These are phyloP conservation scores for Geodia barretti DNA, from an alignment of 37 sponge, comb jelly and placozoan species.

Conservation along the genomic window DNA sequence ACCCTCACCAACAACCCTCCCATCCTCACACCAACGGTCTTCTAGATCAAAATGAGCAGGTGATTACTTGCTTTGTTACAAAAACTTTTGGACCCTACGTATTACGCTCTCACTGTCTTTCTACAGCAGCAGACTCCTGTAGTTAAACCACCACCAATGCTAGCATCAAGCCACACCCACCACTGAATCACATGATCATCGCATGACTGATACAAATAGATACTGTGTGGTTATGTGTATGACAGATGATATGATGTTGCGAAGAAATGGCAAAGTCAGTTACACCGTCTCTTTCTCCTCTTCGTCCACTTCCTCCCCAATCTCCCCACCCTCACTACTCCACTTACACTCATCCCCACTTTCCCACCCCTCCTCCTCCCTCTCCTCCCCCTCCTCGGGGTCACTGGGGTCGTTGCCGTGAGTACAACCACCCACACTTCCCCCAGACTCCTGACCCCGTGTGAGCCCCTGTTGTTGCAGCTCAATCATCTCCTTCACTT, in stretches of 20 bases:
- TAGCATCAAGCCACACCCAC: neutral
- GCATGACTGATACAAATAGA: no score
- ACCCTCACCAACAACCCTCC: neutral
- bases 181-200: neutral
- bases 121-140: neutral
- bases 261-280: neutral
- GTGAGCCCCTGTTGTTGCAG: conserved; percentile 51
- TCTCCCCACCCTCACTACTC: neutral
- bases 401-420: neutral
- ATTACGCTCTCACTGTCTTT: neutral
- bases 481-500: conserved; percentile 58
- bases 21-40: neutral
- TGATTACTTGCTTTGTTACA: no score
- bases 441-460: neutral
- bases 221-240: neutral
- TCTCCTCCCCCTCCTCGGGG: neutral
- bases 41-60: no score
- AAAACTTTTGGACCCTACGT: no score
- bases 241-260: neutral
- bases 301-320: neutral
- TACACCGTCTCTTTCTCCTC: neutral
- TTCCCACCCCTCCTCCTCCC: conserved; percentile 8
- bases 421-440: neutral
- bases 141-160: neutral
- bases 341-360: conserved; percentile 4